phyloP scores from a whole-genome alignment of 2,797 vertebrate species.

The Anguilla megastoma region DNA sequence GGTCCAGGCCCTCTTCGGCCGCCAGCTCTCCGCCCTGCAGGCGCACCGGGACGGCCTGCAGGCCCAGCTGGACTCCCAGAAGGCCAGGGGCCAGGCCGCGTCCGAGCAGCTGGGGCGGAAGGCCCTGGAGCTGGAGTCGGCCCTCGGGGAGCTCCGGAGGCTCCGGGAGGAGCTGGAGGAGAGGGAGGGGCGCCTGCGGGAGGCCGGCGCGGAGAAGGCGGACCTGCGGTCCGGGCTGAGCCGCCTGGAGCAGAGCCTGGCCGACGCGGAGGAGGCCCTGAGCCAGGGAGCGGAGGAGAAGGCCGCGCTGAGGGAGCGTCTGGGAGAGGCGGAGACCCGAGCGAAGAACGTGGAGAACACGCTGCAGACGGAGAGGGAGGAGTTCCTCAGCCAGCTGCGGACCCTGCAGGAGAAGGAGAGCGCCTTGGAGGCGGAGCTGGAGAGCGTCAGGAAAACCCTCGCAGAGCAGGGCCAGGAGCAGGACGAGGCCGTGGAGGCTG shows the following conservation, averaged over 20 bases:
- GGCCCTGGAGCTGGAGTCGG: conserved; percentile 52
- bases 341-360: conserved; percentile 69
- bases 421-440: conserved; percentile 57
- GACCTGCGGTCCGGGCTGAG: conserved; percentile 67
- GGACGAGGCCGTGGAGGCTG: conserved; percentile 62
- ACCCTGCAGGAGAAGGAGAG: conserved; percentile 65
- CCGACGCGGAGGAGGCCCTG: conserved; percentile 64
- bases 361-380: conserved; percentile 71
- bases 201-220: conserved; percentile 62
- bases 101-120: conserved; percentile 65
- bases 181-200: conserved; percentile 54
- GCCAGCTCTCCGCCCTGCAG: conserved; percentile 60
- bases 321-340: conserved; percentile 65
- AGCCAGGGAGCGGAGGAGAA: conserved; percentile 59
- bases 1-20: conserved; percentile 56
- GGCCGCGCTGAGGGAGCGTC: conserved; percentile 61
- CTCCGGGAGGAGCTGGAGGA: conserved; percentile 65
- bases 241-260: conserved; percentile 62
- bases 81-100: conserved; percentile 53
- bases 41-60: conserved; percentile 61
- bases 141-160: conserved; percentile 56
- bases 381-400: conserved; percentile 70
- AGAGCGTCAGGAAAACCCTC: conserved; percentile 53
- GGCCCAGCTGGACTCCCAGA: conserved; percentile 65
- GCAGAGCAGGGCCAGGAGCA: conserved; percentile 58